Percentiles rank a stretch among this genome's conserved stretches.
Evolutionary conservation across 2,113 vertebrate genomes (phyloP).

Genomic region (Phylloscopus whistleri): DNA sequence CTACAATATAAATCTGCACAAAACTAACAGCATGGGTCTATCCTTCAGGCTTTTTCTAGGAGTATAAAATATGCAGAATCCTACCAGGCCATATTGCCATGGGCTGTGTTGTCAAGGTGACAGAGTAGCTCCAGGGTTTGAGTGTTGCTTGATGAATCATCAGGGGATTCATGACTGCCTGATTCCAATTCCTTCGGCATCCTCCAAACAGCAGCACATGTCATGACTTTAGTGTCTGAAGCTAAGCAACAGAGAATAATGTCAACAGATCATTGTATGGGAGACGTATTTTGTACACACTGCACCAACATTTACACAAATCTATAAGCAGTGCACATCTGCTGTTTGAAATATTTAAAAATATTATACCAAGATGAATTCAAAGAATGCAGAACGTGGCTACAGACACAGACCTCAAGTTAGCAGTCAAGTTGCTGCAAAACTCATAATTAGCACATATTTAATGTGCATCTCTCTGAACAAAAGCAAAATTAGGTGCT

Average conservation of each 20-base stretch:
- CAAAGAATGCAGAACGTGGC: neutral
- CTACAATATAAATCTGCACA: slow-evolving; percentile 9
- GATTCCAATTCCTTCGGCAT: slow-evolving; percentile 96
- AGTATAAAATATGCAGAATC: slow-evolving; percentile 73
- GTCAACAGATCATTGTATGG: slow-evolving; percentile 62
- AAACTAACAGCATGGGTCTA: slow-evolving; percentile 16
- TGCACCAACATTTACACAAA: slow-evolving; percentile 19
- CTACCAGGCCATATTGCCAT: slow-evolving; percentile 92
- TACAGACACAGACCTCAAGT: neutral
- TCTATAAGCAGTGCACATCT: slow-evolving; percentile 35
- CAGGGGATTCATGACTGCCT: slow-evolving; percentile 92
- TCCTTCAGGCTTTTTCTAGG: slow-evolving; percentile 10
- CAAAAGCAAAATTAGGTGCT: neutral
- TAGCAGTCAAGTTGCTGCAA: neutral
- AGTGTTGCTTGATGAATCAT: slow-evolving; percentile 92
- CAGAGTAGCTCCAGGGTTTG: slow-evolving; percentile 97
- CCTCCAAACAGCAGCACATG: slow-evolving; percentile 93
- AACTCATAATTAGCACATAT: neutral
- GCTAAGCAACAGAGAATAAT: slow-evolving; percentile 77
- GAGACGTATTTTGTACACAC: slow-evolving; percentile 18
- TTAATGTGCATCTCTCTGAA: neutral
- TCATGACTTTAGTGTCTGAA: slow-evolving; percentile 90
- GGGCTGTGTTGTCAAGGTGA: slow-evolving; percentile 89
- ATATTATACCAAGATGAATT: slow-evolving; percentile 11
- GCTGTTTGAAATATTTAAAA: slow-evolving; percentile 51